phyloP scores from a whole-genome alignment of 92 coral and sea anemone genomes.

The Porites cylindrica region DNA sequence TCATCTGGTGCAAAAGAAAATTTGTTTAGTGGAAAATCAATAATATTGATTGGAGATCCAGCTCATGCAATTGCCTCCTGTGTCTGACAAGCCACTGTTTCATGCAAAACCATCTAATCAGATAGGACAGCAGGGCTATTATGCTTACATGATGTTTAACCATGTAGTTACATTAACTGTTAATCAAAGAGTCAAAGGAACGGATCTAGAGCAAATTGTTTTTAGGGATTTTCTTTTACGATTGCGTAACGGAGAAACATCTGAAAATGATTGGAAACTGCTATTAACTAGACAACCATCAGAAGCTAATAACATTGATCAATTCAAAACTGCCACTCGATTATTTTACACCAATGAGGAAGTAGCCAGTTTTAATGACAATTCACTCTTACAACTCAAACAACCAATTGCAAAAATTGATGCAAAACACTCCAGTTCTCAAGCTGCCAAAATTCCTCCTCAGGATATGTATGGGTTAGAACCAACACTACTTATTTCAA shows the following conservation, averaged over 20 bases:
- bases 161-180: constrained; percentile 61
- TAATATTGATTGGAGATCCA: constrained; percentile 66
- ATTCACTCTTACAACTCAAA: constrained; percentile 57
- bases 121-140: constrained; percentile 70
- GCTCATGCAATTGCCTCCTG: constrained; percentile 65
- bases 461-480: constrained; percentile 64
- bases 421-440: constrained; percentile 60
- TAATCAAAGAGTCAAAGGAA: constrained; percentile 61
- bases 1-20: background rate
- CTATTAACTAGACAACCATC: constrained; percentile 65
- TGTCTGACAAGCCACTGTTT: constrained; percentile 70
- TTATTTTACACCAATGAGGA: constrained; percentile 49
- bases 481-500: constrained; percentile 46
- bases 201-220: constrained; percentile 29
- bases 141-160: constrained; percentile 55
- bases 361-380: constrained; percentile 59
- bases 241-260: constrained; percentile 62
- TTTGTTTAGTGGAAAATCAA: constrained; percentile 31
- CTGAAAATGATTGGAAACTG: constrained; percentile 67
- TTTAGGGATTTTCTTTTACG: constrained; percentile 52
- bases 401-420: constrained; percentile 62
- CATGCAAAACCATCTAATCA: constrained; percentile 64
- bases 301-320: constrained; percentile 35
- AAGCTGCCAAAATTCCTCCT: constrained; percentile 51
- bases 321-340: constrained; percentile 64